Evolutionary conservation across 1,140 invertebrate species (phyloP).

Genomic region (Lordiphosa stackelbergi): DNA sequence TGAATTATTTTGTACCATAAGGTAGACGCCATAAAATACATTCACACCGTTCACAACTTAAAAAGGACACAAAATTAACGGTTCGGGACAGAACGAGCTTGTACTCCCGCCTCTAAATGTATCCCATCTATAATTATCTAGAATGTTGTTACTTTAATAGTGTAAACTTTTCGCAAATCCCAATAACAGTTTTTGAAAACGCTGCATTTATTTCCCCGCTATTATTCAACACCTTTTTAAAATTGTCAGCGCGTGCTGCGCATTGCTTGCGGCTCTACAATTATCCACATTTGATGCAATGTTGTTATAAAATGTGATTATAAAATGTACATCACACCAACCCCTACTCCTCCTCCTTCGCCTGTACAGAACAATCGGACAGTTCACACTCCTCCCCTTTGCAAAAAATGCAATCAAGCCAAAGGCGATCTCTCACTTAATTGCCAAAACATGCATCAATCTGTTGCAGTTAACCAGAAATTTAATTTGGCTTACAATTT

Average conservation of each 20-base stretch:
- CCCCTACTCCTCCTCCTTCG: not conserved
- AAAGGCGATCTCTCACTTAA: slow-evolving; percentile 21
- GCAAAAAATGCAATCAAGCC: not conserved
- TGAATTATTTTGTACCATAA: too few relatives aligned
- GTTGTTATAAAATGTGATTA: slow-evolving; percentile 17
- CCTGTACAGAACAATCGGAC: not conserved
- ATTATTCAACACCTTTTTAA: slow-evolving; percentile 13
- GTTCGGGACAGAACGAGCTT: too few relatives aligned
- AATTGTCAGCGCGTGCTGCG: slow-evolving; percentile 32
- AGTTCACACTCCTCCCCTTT: slow-evolving; percentile 10
- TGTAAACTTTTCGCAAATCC: too few relatives aligned
- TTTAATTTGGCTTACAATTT: slow-evolving; percentile 61
- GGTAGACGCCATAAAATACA: too few relatives aligned
- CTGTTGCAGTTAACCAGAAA: slow-evolving; percentile 42
- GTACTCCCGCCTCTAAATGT: too few relatives aligned
- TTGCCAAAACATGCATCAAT: slow-evolving; percentile 34
- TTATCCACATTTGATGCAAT: slow-evolving; percentile 27
- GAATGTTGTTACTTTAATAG: too few relatives aligned
- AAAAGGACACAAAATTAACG: too few relatives aligned
- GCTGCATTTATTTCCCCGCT: not conserved
- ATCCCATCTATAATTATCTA: too few relatives aligned
- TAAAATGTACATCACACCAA: slow-evolving; percentile 32
- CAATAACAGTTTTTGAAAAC: too few relatives aligned
- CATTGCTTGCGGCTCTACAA: slow-evolving; percentile 26
- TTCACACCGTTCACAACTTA: too few relatives aligned